A percentile compares a stretch with the other conserved stretches of the same genome.
Conservation (phyloP, 2,888 invertebrate genomes). For the Cataglyphis altisquamis region DNA sequence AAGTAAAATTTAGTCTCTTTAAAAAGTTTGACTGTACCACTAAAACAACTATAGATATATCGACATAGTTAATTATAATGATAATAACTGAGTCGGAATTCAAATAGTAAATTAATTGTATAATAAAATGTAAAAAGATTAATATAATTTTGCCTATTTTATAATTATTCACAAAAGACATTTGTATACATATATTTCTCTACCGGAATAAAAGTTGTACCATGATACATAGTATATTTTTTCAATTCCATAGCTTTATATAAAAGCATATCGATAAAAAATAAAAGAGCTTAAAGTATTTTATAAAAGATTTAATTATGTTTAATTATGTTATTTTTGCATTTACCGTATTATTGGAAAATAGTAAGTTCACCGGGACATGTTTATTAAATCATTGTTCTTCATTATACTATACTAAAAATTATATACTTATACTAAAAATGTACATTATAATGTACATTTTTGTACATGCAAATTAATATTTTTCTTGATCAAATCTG, state of each 20-base stretch:
- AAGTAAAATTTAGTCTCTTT: not conserved
- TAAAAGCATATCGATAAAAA: not conserved
- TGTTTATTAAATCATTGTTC: not conserved
- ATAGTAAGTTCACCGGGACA: not conserved
- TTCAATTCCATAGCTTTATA: not conserved
- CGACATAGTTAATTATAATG: not conserved
- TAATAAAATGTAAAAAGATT: not conserved
- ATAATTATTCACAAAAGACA: not conserved
- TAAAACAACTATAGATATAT: not conserved
- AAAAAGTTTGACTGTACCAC: not conserved
- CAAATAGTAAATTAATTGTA: not conserved
- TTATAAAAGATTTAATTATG: conserved; percentile 4
- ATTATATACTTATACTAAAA: no score
- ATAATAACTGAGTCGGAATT: not conserved
- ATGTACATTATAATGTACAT: not conserved
- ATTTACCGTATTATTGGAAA: not conserved
- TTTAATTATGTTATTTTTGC: not conserved
- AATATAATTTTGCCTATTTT: not conserved
- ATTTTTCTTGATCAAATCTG: not conserved
- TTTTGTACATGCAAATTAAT: not conserved
- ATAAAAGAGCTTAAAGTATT: not conserved
- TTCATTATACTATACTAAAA: not conserved
- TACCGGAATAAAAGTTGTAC: not conserved
- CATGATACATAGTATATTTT: not conserved
- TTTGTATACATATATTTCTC: not conserved